Conservation (phyloP, 2,797 vertebrate species). For the Liparis tanakae region DNA sequence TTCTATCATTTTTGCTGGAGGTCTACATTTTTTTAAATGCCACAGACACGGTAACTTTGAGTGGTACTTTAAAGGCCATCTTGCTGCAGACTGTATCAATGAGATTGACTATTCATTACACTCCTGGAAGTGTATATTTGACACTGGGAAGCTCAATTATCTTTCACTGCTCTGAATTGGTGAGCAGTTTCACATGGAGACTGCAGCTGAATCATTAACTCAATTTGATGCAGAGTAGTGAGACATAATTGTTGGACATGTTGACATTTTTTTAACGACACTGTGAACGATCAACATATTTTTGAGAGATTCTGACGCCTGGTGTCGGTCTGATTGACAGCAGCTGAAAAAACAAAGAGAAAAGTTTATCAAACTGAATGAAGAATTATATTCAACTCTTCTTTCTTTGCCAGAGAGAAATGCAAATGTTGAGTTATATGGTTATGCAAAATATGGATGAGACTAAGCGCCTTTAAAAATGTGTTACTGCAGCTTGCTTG, state of each 20-base stretch:
- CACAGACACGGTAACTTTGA: background rate
- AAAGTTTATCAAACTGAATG: conserved; percentile 1
- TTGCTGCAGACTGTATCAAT: conserved; percentile 8
- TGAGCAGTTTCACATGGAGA: conserved; percentile 16
- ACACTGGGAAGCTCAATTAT: conserved; percentile 25
- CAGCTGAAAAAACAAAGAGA: background rate
- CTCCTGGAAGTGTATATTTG: conserved; percentile 41
- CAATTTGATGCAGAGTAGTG: conserved; percentile 4
- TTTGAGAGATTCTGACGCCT: background rate
- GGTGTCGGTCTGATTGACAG: background rate
- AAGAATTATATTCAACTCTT: background rate
- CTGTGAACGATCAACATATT: background rate
- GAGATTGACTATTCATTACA: conserved; percentile 48
- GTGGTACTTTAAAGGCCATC: background rate
- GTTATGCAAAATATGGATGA: background rate
- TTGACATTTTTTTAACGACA: background rate
- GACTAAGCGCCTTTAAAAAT: background rate
- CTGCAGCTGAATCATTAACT: conserved; percentile 34
- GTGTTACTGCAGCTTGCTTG: background rate
- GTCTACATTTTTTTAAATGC: background rate
- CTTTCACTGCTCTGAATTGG: conserved; percentile 17
- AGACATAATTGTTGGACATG: background rate
- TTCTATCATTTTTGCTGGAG: background rate
- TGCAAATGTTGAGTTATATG: background rate
- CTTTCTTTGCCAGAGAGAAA: background rate